Evolutionary conservation across 2,888 invertebrate genomes (phyloP).

Genomic region (Automeris io): DNA sequence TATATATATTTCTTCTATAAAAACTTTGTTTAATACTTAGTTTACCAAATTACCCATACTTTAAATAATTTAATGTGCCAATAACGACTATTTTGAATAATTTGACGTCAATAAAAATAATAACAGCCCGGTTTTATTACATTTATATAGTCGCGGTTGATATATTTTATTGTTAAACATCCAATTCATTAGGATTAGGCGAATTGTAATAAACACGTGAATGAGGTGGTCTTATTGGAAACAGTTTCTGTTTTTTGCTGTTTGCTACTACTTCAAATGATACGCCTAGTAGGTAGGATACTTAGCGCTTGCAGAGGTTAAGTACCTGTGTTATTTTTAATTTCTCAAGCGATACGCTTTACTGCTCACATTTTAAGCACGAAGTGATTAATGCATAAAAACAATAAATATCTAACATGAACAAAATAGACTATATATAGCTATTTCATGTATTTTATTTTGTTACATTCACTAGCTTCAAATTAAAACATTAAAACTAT

Average conservation of each 20-base stretch:
- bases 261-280: no score
- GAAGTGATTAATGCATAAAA: no score
- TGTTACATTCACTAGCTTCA: no score
- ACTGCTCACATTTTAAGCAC: no score
- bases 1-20: no score
- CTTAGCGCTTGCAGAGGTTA: no score
- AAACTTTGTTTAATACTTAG: background rate
- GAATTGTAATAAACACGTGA: constrained; percentile 20
- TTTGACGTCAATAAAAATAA: constrained; percentile 38
- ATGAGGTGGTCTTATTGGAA: constrained; percentile 29
- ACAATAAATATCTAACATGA: no score
- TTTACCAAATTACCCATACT: constrained; percentile 6
- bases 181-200: constrained; percentile 19
- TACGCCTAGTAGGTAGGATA: no score
- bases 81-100: constrained; percentile 20
- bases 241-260: background rate
- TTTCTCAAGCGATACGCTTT: no score
- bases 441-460: no score
- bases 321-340: no score
- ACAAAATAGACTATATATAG: no score
- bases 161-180: constrained; percentile 31
- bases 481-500: background rate
- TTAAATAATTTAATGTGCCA: constrained; percentile 20
- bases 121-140: constrained; percentile 39
- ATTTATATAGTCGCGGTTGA: constrained; percentile 30